Conservation (phyloP, 2,888 invertebrate genomes). For the Margaritifera margaritifera region DNA sequence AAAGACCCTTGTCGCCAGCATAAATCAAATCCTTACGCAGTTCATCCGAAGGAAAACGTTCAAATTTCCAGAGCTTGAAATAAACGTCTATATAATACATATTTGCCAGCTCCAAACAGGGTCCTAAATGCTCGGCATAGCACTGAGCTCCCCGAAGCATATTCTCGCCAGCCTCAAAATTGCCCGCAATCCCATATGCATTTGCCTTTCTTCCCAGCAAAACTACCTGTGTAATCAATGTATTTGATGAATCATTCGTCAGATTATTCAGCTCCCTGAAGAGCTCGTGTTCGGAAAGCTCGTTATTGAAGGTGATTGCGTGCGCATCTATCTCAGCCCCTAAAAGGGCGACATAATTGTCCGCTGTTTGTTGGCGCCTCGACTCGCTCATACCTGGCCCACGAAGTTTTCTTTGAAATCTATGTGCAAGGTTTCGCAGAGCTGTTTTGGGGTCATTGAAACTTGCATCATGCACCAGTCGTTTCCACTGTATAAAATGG, state of each 20-base stretch:
- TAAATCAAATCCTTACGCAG: conserved; percentile 21
- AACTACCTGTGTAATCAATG: conserved; percentile 26
- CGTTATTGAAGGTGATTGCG: conserved; percentile 33
- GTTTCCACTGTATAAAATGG: conserved; percentile 1
- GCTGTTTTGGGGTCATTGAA: neutral
- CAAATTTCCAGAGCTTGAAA: conserved; percentile 36
- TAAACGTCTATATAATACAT: conserved; percentile 40
- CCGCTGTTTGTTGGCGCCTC: neutral
- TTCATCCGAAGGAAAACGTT: conserved; percentile 16
- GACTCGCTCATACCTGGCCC: too few species aligned
- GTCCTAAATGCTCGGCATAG: conserved; percentile 23
- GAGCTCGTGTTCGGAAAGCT: conserved; percentile 22
- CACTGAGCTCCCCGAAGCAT: conserved; percentile 29
- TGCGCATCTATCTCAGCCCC: conserved; percentile 26
- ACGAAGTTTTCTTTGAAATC: too few species aligned
- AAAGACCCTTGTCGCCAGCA: conserved; percentile 32
- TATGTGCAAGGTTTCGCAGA: too few species aligned
- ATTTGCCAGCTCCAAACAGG: conserved; percentile 40
- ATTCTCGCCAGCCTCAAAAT: conserved; percentile 20
- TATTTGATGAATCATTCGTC: conserved; percentile 20
- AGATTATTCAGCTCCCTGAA: conserved; percentile 28
- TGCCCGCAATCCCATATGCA: conserved; percentile 22
- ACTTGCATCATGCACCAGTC: conserved; percentile 19
- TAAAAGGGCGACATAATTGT: conserved; percentile 17
- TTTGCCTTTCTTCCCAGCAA: conserved; percentile 33